Base-by-base conservation (phyloP, 1,140 invertebrate genomes). In the Ceratina australensis region DNA sequence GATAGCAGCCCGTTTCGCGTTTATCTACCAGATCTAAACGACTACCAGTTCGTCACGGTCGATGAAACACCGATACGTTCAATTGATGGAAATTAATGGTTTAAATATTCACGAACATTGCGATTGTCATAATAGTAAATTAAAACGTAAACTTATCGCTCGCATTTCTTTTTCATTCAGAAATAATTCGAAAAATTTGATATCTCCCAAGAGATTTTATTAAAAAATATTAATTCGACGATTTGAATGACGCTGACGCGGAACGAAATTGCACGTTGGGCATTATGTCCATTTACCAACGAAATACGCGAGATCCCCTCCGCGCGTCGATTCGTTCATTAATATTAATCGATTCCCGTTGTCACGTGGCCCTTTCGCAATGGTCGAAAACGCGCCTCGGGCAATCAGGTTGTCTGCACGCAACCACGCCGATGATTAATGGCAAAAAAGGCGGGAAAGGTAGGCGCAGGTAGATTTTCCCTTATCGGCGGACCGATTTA, bases 301-400 rank as follows among this genome's bases (percentile, higher is more conserved):
- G 60, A 82, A 73, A 69, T 69, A 72, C 50, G 26, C 10, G 5
- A 2, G 64, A 73, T 74, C 66, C 49, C 24, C 42, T 47, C 20
- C 83, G 77, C 77, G 83, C 50, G 56, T 59, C 54, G 71, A 65
- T 85, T 72, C 50, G 59, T 69, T 86, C 84, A 86, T 86, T 86
- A 86, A 86, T 85, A 85, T 86, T 86, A 85, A 86, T 86, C 78
- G 78, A 86, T 80, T 81, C 3, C 15, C 73, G 69, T 75, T 84
- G 80, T 80, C 81, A 67, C 73, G 69, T 61, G 73, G 82, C 73
- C 59, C 69, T 84, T 84, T 84, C 71, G 78, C 83, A 78, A 84
- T 61, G 82, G 68, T 66, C 78, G 82, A 66, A 84, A 84, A 84
- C 61, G 50, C 56, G 60, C 73, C 73, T 69, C 73, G 82, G 47